Base-by-base conservation (phyloP, 2,113 vertebrate species). In the Phoenicopterus ruber region DNA sequence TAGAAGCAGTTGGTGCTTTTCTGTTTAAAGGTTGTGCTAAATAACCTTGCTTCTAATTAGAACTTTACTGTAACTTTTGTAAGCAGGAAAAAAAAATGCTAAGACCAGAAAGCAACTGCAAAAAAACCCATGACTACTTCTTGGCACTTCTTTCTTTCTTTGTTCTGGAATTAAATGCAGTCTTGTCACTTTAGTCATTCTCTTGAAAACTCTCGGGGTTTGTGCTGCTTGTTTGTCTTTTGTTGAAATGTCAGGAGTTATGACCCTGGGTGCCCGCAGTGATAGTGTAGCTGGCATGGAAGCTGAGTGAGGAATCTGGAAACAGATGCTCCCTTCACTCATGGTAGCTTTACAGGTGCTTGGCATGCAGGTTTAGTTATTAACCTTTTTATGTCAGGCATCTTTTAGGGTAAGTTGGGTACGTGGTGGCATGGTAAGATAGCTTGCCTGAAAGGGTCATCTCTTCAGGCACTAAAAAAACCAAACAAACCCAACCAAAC, bases 301-400 rank as follows among this genome's bases (percentile, higher is more conserved):
- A 80, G 40, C 20, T 36, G 65, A 49, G 52, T 25, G 38, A 57
- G 28, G 34, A 82, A 29, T 57, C 58, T 82, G 73, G 47, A 34
- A 59, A 54, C 88, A 88, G 71, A 65, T 93, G 84, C 71, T 88
- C 79, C 71, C 17, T 78, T 97, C 61, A 52, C 79, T 94, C 76
- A 72, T 32, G n/a, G 49, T 31, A 52, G 28, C 24, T 71, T 72
- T 72, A 21, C 79, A 84, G 31, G 69, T 90, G 57, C 32, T 94
- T 93, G 88, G 65, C 61, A 36, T 18, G 18, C 46, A 88, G 15
- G 21, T 88, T 82, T 65, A 78, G 55, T 54, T 62, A 63, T 69
- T 70, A 79, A 46, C 38, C 38, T 57, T 74, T 69, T 86, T 4
- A 17, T 65, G 44, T 36, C 32, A 25, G 46, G 10, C 16, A 21